Evolutionary conservation across 2,888 invertebrate genomes (phyloP).

Genomic region (Melanchra persicariae): DNA sequence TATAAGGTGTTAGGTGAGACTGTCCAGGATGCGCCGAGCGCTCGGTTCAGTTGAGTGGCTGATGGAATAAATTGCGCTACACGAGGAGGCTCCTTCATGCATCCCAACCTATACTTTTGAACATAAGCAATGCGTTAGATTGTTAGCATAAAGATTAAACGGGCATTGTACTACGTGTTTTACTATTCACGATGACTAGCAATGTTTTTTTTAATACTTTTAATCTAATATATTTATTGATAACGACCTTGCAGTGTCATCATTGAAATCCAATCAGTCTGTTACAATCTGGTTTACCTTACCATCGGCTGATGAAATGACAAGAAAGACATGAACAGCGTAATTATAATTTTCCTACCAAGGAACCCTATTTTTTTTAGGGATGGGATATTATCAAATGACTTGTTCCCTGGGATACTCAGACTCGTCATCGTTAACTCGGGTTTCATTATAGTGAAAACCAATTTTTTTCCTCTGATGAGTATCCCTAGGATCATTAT

Average conservation of each 20-base stretch:
- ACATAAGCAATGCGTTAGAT: neutral
- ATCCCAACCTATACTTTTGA: neutral
- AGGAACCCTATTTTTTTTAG: too few species aligned
- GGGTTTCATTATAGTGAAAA: too few species aligned
- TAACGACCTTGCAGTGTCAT: conserved; percentile 35
- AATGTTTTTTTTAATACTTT: conserved; percentile 4
- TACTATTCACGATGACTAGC: conserved; percentile 30
- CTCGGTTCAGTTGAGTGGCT: too few species aligned
- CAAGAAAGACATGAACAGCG: neutral
- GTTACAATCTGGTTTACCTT: neutral
- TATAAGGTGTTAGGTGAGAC: too few species aligned
- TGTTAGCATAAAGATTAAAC: neutral
- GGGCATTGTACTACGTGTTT: neutral
- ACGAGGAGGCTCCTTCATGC: too few species aligned
- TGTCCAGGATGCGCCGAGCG: too few species aligned
- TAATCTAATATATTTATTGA: conserved; percentile 9
- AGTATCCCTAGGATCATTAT: too few species aligned
- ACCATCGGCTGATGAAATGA: neutral
- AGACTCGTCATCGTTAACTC: too few species aligned
- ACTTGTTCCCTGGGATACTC: too few species aligned
- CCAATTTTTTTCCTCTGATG: too few species aligned
- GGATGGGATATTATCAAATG: too few species aligned
- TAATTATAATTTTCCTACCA: neutral
- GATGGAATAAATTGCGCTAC: too few species aligned
- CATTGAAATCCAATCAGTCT: conserved; percentile 22